Conservation (phyloP, 2,113 vertebrate genomes). For the Poeciliopsis prolifica region DNA sequence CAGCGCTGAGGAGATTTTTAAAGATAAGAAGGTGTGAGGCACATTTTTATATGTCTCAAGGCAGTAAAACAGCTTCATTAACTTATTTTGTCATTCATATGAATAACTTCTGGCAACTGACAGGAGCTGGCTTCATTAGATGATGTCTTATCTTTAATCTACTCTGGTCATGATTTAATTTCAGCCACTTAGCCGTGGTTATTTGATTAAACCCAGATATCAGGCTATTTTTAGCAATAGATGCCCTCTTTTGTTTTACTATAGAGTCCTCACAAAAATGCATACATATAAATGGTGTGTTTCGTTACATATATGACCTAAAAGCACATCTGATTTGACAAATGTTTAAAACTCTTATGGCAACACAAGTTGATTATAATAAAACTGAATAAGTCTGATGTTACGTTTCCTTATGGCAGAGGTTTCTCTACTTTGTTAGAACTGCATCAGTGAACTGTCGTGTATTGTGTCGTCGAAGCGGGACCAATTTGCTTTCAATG, state of each 20-base stretch:
- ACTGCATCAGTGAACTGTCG: no score
- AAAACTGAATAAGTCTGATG: no score
- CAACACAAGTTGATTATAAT: no score
- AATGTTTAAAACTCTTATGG: no score
- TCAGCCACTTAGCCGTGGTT: not conserved
- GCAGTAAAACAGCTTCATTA: not conserved
- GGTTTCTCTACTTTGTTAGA: no score
- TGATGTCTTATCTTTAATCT: not conserved
- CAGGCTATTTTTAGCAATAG: not conserved
- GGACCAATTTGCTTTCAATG: no score
- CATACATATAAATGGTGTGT: not conserved
- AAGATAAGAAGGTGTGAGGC: not conserved
- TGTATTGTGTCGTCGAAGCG: no score
- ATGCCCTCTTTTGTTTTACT: not conserved
- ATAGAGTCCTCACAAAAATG: not conserved
- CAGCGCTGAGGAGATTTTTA: not conserved
- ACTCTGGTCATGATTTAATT: not conserved
- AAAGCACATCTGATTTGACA: not conserved
- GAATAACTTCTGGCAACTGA: not conserved
- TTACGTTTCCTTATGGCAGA: no score
- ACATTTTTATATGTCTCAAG: not conserved
- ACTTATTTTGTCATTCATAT: slow-evolving; percentile 13
- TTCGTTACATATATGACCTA: not conserved
- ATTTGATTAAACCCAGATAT: slow-evolving; percentile 5
- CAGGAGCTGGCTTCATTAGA: slow-evolving; percentile 8